Evolutionary conservation across 2,888 invertebrate genomes (phyloP), one percentile per base, ranked within the genome.

Genomic region (Trileptium ribeirensis): DNA sequence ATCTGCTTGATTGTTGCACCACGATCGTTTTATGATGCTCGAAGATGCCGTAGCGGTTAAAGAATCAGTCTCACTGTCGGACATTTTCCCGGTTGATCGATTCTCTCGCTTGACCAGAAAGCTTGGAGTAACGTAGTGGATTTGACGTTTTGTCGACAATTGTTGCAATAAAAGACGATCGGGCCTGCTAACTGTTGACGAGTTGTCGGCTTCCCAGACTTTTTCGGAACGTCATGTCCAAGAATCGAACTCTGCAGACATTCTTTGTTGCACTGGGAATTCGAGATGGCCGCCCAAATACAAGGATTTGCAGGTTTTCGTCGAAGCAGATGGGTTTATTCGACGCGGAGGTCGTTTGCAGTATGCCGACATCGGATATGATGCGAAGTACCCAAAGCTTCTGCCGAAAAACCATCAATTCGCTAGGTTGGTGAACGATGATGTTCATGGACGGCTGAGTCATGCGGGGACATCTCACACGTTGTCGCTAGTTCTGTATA

Each of bases 391-490:
- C n/a, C 15, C 70, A 8, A 70, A 70, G n/a, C 70, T 70, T 19
- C 70, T 70, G 8, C 70, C 70, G 8, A 70, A 70, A 36, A 70
- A 70, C 36, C 8, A 36, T 36, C 36, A 70, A 15, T 70, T 70
- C 70, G n/a, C 70, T 15, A 36, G 8, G 8, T n/a, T 70, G 8
- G 36, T 70, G 8, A 70, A 15, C 36, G 70, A 29, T 31, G 70
- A 70, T 31, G 33, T 70, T 33, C 70, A 70, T 36, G 8, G 36
- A 15, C 70, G 70, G 8, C 36, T 70, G 70, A 15, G 31, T 29
- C 80, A 80, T 81, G n/a, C 77, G 15, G 80, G 80, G 8, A 31
- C 38, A 24, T 15, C 29, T 19, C 80, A 80, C 31, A 80, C 81
- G 34, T 29, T 80, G 79, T 79, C 80, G 31, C 39, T 19, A 33